Evolutionary conservation across 2,113 vertebrate genomes (phyloP), one percentile per base, ranked within the genome.

Genomic region (Ictalurus punctatus): DNA sequence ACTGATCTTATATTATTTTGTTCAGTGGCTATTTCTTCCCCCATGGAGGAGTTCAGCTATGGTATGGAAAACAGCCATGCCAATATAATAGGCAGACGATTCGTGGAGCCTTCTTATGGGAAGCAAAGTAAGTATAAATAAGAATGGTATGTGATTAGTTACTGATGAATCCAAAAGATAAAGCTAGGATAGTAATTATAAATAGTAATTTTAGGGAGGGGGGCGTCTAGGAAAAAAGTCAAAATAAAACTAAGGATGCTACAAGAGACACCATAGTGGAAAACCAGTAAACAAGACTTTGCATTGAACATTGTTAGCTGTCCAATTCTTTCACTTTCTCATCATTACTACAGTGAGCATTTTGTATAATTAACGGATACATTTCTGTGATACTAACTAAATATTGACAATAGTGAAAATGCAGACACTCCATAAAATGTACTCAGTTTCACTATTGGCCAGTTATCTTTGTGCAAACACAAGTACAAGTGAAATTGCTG

Each of bases 91-190:
- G 54, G 76, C 30, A 48, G 13, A n/a, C 10, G 23, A 54, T 37
- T 82, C 59, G 52, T 85, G 86, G 23, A 52, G 58, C 63, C 63
- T 84, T 0, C 93, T 93, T 0, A 93, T 84, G 0, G 91, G 90
- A 86, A 92, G 90, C 79, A 92, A 74, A 61, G 63, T 82, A 58
- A 44, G 84, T 82, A 48, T 13, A 59, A 48, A 14, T 52, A 69
- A 67, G 6, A 82, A 78, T 69, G 14, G 21, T 30, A 83, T 86
- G 73, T 61, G 7, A 63, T 65, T 67, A 52, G 13, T 19, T 48
- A 48, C 23, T 44, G 21, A 63, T 14, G 13, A 84, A 44, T 63
- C 34, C 58, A 61, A 83, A 83, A 59, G n/a, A 23, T 37, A 44
- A 79, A 52, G 13, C 76, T 5, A 79, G 37, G 76, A 27, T n/a